Conservation (phyloP, 2,797 vertebrate species). For the Lerista edwardsae region DNA sequence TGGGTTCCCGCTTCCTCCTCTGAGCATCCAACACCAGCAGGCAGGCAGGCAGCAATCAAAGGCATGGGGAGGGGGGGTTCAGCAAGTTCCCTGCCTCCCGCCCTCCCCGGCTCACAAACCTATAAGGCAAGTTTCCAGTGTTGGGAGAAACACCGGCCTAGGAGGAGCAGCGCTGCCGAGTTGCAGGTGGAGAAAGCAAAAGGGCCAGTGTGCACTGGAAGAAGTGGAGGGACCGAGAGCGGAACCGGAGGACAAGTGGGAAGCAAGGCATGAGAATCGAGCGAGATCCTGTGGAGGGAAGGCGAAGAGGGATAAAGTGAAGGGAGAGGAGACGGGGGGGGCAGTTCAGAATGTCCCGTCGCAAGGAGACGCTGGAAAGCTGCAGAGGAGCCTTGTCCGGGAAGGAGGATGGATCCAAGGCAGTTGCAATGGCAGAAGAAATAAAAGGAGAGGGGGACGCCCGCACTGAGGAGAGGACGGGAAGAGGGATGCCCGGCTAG, state of each 20-base stretch:
- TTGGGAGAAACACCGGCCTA: neutral
- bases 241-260: neutral
- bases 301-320: neutral
- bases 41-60: neutral
- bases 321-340: neutral
- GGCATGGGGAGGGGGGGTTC: slow-evolving; percentile 20
- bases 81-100: slow-evolving; percentile 25
- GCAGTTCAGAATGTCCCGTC: neutral
- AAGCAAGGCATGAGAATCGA: neutral
- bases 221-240: too few species aligned
- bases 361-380: neutral
- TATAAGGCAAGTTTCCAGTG: neutral
- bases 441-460: neutral
- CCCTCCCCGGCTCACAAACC: slow-evolving; percentile 21
- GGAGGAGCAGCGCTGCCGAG: neutral
- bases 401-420: neutral
- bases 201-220: neutral
- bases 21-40: slow-evolving; percentile 46
- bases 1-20: slow-evolving; percentile 42
- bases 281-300: neutral
- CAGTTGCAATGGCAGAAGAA: neutral
- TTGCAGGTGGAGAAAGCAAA: neutral
- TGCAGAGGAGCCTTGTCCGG: neutral
- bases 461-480: too few species aligned
- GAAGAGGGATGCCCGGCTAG: neutral